phyloP scores from a whole-genome alignment of 2,888 invertebrate genomes.

The Machimus rusticus region DNA sequence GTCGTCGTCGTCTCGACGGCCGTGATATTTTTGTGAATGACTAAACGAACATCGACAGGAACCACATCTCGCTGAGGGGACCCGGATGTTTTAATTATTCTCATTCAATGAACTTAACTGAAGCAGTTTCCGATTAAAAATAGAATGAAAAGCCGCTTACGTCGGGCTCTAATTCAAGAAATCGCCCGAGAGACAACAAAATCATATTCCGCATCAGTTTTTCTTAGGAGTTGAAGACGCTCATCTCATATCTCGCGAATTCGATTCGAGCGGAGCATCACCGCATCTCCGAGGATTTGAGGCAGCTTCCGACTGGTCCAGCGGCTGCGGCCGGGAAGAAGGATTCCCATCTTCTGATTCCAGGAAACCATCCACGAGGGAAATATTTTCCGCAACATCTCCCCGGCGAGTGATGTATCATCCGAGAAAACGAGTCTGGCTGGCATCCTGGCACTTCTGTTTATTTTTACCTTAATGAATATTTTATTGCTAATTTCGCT shows the following conservation, averaged over 20 bases:
- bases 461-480: not conserved
- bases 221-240: not conserved
- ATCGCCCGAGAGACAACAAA: not conserved
- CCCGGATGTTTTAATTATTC: constrained; percentile 13
- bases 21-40: not conserved
- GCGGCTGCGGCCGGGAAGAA: not conserved
- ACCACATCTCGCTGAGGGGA: not conserved
- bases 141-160: not conserved
- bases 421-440: not conserved
- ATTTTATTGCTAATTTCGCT: not conserved
- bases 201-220: not conserved
- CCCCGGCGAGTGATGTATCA: not conserved
- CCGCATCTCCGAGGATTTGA: not conserved
- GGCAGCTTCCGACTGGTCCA: not conserved
- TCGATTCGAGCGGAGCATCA: not conserved
- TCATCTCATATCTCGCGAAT: not conserved
- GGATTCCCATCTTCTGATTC: not conserved
- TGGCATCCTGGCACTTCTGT: not conserved
- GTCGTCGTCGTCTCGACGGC: not conserved
- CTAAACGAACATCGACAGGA: not conserved
- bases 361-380: not conserved
- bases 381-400: not conserved
- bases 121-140: not conserved
- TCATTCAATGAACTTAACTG: constrained; percentile 16
- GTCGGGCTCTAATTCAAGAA: constrained; percentile 7